A percentile compares a stretch with the other conserved stretches of the same genome.
These are phyloP conservation scores for Pseudomyrmex cubaensis DNA, from an alignment of 1,140 invertebrate genomes.

Conservation along the genomic window DNA sequence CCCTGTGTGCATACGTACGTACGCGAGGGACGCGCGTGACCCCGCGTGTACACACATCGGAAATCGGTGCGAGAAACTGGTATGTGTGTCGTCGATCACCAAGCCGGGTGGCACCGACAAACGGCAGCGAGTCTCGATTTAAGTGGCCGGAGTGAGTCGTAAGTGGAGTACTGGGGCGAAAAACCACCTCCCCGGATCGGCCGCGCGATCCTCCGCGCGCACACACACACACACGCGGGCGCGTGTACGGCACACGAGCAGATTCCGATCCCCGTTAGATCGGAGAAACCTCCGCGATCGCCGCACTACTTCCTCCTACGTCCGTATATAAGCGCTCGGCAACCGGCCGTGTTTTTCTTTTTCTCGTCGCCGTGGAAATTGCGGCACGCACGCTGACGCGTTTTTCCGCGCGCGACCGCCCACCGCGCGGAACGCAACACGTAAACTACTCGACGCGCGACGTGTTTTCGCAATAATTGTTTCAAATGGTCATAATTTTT, in stretches of 20 bases:
- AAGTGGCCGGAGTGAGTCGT: conserved; percentile 75
- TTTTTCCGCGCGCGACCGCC: conserved; percentile 50
- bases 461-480: not conserved
- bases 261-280: conserved; percentile 74
- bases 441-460: not conserved
- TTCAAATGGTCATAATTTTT: no score
- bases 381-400: conserved; percentile 28
- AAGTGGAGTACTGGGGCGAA: conserved; percentile 84
- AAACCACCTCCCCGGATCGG: conserved; percentile 78
- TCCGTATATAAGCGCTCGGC: not conserved
- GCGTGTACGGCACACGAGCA: conserved; percentile 21
- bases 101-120: conserved; percentile 62
- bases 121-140: conserved; percentile 70
- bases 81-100: conserved; percentile 64
- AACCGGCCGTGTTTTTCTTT: conserved; percentile 18
- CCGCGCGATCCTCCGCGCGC: conserved; percentile 45
- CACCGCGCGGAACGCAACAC: not conserved
- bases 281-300: conserved; percentile 77
- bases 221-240: not conserved
- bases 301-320: conserved; percentile 32
- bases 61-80: conserved; percentile 38
- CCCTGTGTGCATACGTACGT: not conserved
- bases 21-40: conserved; percentile 3
- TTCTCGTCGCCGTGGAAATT: conserved; percentile 56
- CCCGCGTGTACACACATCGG: not conserved